Evolutionary conservation across 2,888 invertebrate species (phyloP).

Genomic region (Diogma glabrata): DNA sequence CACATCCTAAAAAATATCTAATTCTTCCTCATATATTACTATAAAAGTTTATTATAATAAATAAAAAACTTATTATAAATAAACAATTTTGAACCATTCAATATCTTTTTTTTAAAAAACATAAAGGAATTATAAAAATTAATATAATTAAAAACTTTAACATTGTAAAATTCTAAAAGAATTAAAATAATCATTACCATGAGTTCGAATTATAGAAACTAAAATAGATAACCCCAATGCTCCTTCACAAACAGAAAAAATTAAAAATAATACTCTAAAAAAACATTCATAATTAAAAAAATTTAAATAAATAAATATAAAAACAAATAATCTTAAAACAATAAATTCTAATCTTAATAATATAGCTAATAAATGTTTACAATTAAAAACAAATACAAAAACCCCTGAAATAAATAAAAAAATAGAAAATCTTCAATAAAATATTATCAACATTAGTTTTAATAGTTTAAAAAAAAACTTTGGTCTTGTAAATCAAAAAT

Average conservation of each 20-base stretch:
- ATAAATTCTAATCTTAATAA: conserved; percentile 50
- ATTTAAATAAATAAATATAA: conserved; percentile 39
- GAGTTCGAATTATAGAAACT: conserved; percentile 46
- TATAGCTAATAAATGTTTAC: conserved; percentile 47
- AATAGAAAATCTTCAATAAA: conserved; percentile 36
- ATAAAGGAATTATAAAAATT: conserved; percentile 41
- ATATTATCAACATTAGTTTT: conserved; percentile 43
- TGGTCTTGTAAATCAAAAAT: conserved; percentile 57
- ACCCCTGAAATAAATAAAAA: conserved; percentile 41
- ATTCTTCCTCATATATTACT: conserved; percentile 34
- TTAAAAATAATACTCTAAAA: conserved; percentile 49
- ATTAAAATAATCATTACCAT: conserved; percentile 53
- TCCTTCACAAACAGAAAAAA: conserved; percentile 52
- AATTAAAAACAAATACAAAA: conserved; percentile 43
- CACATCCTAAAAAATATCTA: conserved; percentile 39
- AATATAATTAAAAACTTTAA: conserved; percentile 43
- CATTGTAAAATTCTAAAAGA: conserved; percentile 46
- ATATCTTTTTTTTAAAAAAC: conserved; percentile 41
- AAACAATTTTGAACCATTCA: conserved; percentile 42
- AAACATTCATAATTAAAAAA: conserved; percentile 39
- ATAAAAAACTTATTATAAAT: conserved; percentile 40
- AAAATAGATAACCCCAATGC: conserved; percentile 51
- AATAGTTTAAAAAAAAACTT: conserved; percentile 54
- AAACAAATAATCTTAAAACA: conserved; percentile 44
- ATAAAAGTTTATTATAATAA: conserved; percentile 36